Evolutionary conservation across 1,140 invertebrate genomes (phyloP).

Genomic region (Drosophila tropicalis): DNA sequence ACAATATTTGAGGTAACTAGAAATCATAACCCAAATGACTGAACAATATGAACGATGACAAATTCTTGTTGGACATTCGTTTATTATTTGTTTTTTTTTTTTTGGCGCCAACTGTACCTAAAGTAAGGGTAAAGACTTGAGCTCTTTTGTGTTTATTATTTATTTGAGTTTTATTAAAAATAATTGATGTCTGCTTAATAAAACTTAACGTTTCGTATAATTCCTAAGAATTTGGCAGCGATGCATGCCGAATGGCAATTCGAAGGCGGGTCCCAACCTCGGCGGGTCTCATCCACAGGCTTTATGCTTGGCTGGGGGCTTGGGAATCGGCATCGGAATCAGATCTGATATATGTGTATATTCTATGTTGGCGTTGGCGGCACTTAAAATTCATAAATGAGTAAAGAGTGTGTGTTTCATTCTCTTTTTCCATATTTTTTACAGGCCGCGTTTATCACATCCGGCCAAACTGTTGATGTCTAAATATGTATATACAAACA

Average conservation of each 20-base stretch:
- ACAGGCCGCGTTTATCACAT: constrained; percentile 65
- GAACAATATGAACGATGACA: background rate
- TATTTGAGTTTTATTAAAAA: constrained; percentile 61
- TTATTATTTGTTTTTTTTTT: background rate
- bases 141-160: constrained; percentile 49
- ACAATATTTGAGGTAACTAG: constrained; percentile 69
- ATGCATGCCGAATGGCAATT: constrained; percentile 62
- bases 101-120: constrained; percentile 69
- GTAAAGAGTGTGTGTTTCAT: constrained; percentile 19
- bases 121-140: background rate
- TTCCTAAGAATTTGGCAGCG: constrained; percentile 71
- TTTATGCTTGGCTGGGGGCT: constrained; percentile 72
- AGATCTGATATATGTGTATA: constrained; percentile 3
- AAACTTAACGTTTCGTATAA: constrained; percentile 80
- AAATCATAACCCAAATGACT: constrained; percentile 47
- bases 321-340: constrained; percentile 51
- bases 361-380: constrained; percentile 40
- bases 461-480: constrained; percentile 65
- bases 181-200: constrained; percentile 81
- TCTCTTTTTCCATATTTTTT: constrained; percentile 21
- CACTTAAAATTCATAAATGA: constrained; percentile 68
- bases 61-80: background rate
- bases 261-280: constrained; percentile 15
- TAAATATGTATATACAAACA: constrained; percentile 33
- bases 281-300: constrained; percentile 49